Base-by-base conservation (phyloP, 2,113 vertebrate genomes). In the Percopsis transmontana region DNA sequence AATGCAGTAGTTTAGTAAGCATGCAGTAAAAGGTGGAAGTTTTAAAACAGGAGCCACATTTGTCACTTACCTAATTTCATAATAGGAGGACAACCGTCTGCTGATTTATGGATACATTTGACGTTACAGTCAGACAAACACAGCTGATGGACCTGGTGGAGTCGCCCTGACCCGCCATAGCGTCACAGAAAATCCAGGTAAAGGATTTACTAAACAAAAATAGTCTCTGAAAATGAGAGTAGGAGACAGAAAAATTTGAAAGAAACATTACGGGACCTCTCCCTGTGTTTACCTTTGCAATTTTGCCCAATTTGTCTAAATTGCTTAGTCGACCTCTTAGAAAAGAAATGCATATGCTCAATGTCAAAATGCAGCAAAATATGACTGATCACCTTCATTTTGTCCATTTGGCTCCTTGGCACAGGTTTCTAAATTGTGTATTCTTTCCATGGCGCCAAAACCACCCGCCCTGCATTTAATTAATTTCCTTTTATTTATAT, bases 361-460 rank as follows among this genome's bases (percentile, higher is more conserved):
- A 90, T 83, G 93, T 94, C 94, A 91, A 91, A 94, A 91, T 85
- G 91, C 87, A 85, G 91, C 82, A 78, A 91, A 94, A 95, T 93
- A 92, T 96, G 94, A 96, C 92, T 85, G 92, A 95, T 95, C 93
- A 90, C 93, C 93, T 94, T 93, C 92, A 93, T 93, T 94, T 94
- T 89, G 81, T 74, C 65, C 91, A 90, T 92, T 92, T 92, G 69
- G 81, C 90, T 91, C 62, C 89, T 88, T 94, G 94, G 94, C 92
- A 42, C 74, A 73, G 1, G 80, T 68, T 80, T 88, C 89, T 83
- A 92, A 92, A 93, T 92, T 93, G 93, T 94, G 91, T 91, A 89
- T 94, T 95, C 89, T 94, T 94, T 93, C 91, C 89, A 84, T 87
- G 91, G 94, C 87, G 90, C 93, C 94, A 91, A 91, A 47, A 93